Evolutionary conservation across 2,113 vertebrate genomes (phyloP).

Genomic region (Indicator maculatus): DNA sequence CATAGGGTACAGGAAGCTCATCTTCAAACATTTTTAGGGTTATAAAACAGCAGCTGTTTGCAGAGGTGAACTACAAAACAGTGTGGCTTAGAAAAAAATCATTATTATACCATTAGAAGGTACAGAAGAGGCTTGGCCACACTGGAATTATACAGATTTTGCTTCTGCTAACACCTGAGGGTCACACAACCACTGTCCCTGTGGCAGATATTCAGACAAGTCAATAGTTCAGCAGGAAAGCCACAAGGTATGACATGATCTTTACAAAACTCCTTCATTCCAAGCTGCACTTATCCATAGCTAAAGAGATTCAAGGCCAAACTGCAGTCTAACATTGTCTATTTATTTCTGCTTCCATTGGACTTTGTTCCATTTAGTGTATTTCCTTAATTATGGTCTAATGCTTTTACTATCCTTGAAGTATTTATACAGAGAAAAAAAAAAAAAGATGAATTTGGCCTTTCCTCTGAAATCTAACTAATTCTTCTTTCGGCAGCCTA

Average conservation of each 20-base stretch:
- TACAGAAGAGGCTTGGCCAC: background rate
- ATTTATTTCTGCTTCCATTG: background rate
- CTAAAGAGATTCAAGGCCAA: background rate
- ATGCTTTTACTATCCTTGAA: background rate
- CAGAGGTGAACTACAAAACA: background rate
- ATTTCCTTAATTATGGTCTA: background rate
- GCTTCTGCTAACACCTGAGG: background rate
- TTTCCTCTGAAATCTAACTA: constrained; percentile 16
- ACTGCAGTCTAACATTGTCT: background rate
- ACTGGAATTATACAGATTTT: background rate
- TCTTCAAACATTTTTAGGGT: background rate
- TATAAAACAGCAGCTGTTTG: background rate
- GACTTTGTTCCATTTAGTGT: background rate
- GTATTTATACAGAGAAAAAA: background rate
- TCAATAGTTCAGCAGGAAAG: background rate
- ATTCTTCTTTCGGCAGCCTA: background rate
- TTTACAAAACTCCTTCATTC: background rate
- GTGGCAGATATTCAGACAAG: background rate
- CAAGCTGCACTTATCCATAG: fast-evolving
- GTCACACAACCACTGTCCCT: background rate
- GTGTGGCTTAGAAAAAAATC: background rate
- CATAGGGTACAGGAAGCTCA: background rate
- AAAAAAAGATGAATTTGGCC: background rate
- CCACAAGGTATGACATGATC: background rate
- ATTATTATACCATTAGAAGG: fast-evolving